Conservation (phyloP, 2,113 vertebrate genomes). For the Lichenostomus cassidix region DNA sequence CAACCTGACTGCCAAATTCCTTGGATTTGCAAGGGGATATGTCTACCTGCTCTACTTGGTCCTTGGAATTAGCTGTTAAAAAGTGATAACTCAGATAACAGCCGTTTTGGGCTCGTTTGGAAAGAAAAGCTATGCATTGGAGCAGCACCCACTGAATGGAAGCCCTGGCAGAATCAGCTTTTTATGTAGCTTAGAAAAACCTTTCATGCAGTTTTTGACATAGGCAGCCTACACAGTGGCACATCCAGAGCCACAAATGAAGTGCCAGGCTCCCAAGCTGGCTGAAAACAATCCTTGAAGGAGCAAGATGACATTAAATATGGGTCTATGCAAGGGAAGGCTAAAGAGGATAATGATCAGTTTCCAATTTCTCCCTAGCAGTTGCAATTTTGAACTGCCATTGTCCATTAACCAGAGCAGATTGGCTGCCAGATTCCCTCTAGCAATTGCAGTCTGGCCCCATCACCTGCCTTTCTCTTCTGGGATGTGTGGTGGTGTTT, state of each 20-base stretch:
- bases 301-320: neutral
- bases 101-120: neutral
- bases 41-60: neutral
- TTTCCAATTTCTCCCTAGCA: neutral
- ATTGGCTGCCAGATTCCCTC: neutral
- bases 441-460: neutral
- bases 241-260: neutral
- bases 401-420: neutral
- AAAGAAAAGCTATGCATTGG: neutral
- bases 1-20: neutral
- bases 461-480: neutral
- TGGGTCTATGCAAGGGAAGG: neutral
- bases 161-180: neutral
- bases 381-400: neutral
- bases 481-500: neutral
- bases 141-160: neutral
- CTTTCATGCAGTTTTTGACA: neutral
- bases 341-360: neutral
- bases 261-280: neutral
- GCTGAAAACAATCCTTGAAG: neutral
- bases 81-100: neutral
- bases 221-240: neutral
- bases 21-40: neutral
- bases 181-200: neutral
- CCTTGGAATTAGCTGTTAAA: neutral